Evolutionary conservation across 2,113 vertebrate genomes (phyloP), one percentile per base, ranked within the genome.

Genomic region (Lepidothrix coronata): DNA sequence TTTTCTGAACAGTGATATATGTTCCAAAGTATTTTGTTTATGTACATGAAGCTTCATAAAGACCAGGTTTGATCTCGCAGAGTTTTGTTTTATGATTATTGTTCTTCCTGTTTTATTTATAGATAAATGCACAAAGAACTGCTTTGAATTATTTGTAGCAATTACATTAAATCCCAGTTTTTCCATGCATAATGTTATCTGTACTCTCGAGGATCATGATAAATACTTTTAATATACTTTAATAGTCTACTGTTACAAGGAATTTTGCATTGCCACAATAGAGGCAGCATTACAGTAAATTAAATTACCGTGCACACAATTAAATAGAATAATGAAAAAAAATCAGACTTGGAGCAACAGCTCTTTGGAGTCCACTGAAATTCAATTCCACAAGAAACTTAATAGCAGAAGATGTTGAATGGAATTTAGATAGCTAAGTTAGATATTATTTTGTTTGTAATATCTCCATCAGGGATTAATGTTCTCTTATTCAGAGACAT

Each of bases 191-290:
- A 92, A 65, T 97, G 35, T 95, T 96, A 81, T 95, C 92, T 68
- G 35, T 94, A 61, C 96, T 96, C 89, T 55, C 67, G 95, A 97
- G 96, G 78, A 94, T 85, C 88, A 86, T 97, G 96, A 98, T 97
- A 96, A 97, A 98, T 97, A 97, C 86, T 97, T 98, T 98, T 97
- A 98, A 98, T 98, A 98, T 96, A 83, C 80, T 97, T 97, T 97
- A 98, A 97, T 98, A 85, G 81, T 82, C 89, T 97, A 92, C 71
- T 95, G 48, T 97, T 97, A 95, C 58, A 96, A 96, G 92, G 95
- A 96, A 91, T 96, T 97, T 94, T 97, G 73, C 66, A 51, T 93
- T 97, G 84, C 94, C 87, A 96, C 95, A 96, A 94, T 88, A 95
- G 90, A 97, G 89, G 93, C 68, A 97, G 59, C 78, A 92, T 95